These are phyloP conservation scores for Thermophis baileyi DNA, from an alignment of 2,113 vertebrate genomes.

Conservation along the genomic window DNA sequence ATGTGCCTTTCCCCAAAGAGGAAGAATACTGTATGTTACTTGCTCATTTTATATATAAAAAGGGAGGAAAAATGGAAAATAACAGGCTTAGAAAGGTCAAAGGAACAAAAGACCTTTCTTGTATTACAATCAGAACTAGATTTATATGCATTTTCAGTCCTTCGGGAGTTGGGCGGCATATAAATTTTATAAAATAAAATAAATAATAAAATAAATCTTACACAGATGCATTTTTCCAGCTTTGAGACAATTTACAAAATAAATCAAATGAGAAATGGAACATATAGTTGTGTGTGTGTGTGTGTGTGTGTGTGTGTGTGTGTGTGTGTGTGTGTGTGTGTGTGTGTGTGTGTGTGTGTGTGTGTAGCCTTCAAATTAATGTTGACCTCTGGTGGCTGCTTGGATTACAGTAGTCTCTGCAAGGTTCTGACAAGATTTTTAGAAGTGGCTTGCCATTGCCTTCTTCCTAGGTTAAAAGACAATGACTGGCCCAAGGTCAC, in stretches of 20 bases:
- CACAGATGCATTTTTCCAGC: neutral
- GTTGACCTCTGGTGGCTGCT: neutral
- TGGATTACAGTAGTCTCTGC: neutral
- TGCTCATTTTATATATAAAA: neutral
- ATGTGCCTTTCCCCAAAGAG: neutral
- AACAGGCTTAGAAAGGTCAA: neutral
- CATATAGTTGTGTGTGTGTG: no score
- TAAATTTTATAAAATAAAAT: no score
- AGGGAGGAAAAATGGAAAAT: neutral
- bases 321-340: no score
- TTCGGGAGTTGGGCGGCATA: no score
- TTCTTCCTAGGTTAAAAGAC: neutral
- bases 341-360: neutral
- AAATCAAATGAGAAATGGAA: neutral
- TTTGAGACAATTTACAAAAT: neutral
- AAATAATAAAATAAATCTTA: no score
- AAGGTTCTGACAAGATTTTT: neutral
- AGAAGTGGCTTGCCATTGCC: neutral
- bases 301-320: no score
- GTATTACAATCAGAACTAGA: neutral
- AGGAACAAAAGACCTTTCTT: neutral
- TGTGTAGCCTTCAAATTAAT: neutral
- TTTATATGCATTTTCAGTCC: neutral
- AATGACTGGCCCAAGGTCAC: neutral
- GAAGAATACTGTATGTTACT: neutral